Conservation (phyloP, 2,888 invertebrate species). For the Clepsis dumicolana region DNA sequence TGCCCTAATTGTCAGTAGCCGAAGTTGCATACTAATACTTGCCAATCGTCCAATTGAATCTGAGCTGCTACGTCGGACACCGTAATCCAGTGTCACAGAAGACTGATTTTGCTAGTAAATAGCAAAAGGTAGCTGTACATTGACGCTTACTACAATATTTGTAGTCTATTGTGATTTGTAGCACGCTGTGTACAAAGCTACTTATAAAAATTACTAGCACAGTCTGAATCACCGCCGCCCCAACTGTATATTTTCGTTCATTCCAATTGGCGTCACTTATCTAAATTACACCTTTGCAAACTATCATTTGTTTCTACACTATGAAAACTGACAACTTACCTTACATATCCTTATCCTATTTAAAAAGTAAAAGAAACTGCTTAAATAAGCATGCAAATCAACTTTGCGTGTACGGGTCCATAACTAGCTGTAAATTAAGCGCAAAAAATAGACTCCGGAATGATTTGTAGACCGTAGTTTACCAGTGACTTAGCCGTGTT, state of each 20-base stretch:
- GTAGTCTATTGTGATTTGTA: neutral
- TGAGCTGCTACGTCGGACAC: conserved; percentile 7
- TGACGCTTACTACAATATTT: neutral
- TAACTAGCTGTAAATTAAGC: conserved; percentile 15
- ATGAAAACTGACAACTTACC: neutral
- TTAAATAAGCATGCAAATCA: conserved; percentile 10
- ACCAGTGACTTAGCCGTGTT: conserved; percentile 18
- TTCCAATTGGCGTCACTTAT: conserved; percentile 39
- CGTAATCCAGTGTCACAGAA: conserved; percentile 31
- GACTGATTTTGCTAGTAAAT: neutral
- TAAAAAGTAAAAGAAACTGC: neutral
- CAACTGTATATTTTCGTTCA: conserved; percentile 33
- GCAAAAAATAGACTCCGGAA: conserved; percentile 18
- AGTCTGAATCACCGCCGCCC: neutral
- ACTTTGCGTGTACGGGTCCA: conserved; percentile 6
- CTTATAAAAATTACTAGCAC: neutral
- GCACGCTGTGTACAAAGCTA: neutral
- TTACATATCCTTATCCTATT: neutral
- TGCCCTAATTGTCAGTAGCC: neutral
- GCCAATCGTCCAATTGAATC: conserved; percentile 28
- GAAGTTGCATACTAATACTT: neutral
- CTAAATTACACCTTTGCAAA: conserved; percentile 24
- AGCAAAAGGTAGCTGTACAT: neutral
- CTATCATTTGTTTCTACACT: neutral
- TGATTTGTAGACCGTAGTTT: conserved; percentile 22